Conservation (phyloP, 2,113 vertebrate genomes). For the Pygathrix nemaeus region DNA sequence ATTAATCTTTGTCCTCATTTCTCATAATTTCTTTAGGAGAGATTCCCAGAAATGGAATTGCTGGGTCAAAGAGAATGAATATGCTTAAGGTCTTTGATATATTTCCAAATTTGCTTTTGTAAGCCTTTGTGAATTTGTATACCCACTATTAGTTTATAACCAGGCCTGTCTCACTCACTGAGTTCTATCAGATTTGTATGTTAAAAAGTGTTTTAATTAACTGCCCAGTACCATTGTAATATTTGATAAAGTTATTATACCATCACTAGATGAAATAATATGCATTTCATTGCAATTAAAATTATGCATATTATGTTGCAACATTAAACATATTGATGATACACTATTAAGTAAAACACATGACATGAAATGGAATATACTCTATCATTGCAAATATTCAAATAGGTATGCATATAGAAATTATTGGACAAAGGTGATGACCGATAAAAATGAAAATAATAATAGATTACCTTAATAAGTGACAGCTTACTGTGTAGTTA, state of each 20-base stretch:
- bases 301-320: conserved; percentile 41
- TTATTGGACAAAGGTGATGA: conserved; percentile 25
- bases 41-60: conserved; percentile 59
- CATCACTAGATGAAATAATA: conserved; percentile 39
- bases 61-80: conserved; percentile 45
- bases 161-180: not conserved
- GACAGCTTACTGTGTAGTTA: not conserved
- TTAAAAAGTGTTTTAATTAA: conserved; percentile 56
- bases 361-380: conserved; percentile 26
- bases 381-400: conserved; percentile 9
- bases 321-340: conserved; percentile 68
- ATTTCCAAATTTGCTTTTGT: conserved; percentile 39
- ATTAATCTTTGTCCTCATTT: conserved; percentile 72
- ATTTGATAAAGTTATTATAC: conserved; percentile 49
- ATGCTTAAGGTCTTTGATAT: conserved; percentile 37
- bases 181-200: not conserved
- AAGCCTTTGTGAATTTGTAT: conserved; percentile 19
- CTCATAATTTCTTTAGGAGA: conserved; percentile 68
- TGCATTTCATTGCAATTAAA: conserved; percentile 59
- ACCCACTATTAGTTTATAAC: not conserved
- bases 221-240: not conserved
- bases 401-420: conserved; percentile 35
- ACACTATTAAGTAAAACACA: conserved; percentile 54
- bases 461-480: conserved; percentile 19
- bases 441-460: conserved; percentile 54